Base-by-base conservation (phyloP, 2,797 vertebrate species). In the Ceryle rudis region DNA sequence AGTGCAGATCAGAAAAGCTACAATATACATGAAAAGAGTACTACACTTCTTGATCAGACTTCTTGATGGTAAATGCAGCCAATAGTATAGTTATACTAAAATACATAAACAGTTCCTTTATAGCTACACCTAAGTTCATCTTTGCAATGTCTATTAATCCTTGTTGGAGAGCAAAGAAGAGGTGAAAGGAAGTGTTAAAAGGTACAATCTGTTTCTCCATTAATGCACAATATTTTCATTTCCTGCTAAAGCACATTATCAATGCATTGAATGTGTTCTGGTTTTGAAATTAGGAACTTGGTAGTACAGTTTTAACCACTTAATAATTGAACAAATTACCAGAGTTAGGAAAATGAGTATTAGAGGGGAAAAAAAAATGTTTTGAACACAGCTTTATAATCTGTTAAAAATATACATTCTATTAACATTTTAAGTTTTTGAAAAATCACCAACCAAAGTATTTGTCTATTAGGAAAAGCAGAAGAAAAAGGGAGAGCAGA, bases 201-300 rank as follows among this genome's bases (percentile, higher is more conserved):
- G 21, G 10, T 31, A 57, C 26, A 47, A 52, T 81, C 29, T 78
- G 21, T 71, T 91, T 8, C 46, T 28, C 55, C 41, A 81, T 37
- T 74, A 74, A 39, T 51, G 13, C 9, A 86, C 69, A 90, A 80
- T 86, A 81, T 61, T 88, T 73, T 95, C 9, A 58, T 74, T 90
- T 81, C n/a, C 20, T 35, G 6, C 46, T 66, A 62, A 92, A 86
- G 41, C 7, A 42, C 8, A 9, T 80, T 90, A 90, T 83, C 9
- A 62, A 8, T 66, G 61, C 78, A 42, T 70, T 71, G 57, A 71
- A 91, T n/a, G 3, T 35, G 10, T 90, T 67, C 19, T 33, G 51
- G 10, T 77, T 66, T 77, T 71, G 39, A 77, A 55, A 52, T 61
- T 18, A 57, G 42, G 52, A 29, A 65, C 21, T 25, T 9, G 0